Evolutionary conservation across 2,113 vertebrate species (phyloP).

Genomic region (Pogonocichla stellata): DNA sequence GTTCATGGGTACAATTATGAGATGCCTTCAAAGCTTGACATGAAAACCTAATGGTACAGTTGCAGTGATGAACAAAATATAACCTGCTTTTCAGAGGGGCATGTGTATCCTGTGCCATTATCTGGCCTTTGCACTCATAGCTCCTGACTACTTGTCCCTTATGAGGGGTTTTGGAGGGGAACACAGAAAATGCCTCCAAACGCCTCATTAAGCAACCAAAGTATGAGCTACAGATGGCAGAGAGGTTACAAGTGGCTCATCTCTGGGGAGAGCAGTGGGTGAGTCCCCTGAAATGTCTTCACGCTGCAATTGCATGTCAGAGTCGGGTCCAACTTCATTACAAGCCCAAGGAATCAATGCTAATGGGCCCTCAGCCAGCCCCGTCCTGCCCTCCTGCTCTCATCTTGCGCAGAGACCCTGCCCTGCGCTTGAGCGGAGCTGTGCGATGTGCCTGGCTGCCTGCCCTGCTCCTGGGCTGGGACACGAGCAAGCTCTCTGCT

Average conservation of each 20-base stretch:
- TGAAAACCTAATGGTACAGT: not conserved
- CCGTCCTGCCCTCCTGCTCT: not conserved
- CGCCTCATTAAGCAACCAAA: not conserved
- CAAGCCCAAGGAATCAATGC: not conserved
- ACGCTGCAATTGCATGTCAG: not conserved
- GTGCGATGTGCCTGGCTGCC: constrained; percentile 6
- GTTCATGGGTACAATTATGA: not conserved
- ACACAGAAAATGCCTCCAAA: not conserved
- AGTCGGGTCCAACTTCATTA: not conserved
- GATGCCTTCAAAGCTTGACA: not conserved
- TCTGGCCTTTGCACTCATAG: not conserved
- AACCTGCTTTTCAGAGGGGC: not conserved
- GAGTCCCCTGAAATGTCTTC: not conserved
- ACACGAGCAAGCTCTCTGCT: not conserved
- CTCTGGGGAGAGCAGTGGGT: not conserved
- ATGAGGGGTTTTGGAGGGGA: not conserved
- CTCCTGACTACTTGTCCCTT: not conserved
- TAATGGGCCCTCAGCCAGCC: not conserved
- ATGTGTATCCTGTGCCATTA: not conserved
- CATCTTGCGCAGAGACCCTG: not conserved
- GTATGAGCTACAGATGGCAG: not conserved
- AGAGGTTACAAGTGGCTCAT: not conserved
- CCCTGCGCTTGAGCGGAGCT: not conserved
- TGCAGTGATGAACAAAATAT: not conserved
- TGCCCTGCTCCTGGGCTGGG: not conserved